Percentiles rank a stretch among this genome's conserved stretches.
Conservation (phyloP, 1,140 invertebrate genomes). For the Oryctes rhinoceros region DNA sequence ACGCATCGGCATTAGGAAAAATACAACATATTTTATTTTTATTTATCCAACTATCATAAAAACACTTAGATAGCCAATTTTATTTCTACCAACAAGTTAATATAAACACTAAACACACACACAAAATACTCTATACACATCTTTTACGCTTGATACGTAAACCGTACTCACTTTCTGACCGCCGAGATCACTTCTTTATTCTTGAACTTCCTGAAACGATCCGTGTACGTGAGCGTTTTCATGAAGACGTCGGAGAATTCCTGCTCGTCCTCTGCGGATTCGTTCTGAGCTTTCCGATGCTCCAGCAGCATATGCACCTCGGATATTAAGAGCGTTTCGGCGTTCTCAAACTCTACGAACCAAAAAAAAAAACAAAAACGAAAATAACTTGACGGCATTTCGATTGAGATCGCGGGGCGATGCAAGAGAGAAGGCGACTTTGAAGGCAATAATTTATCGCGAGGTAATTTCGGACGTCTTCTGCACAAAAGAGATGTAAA, state of each 20-base stretch:
- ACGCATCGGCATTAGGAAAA: no score
- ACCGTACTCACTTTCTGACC: slow-evolving; percentile 79
- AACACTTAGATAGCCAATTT: no score
- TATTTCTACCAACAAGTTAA: no score
- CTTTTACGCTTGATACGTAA: not conserved
- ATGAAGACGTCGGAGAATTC: slow-evolving; percentile 98
- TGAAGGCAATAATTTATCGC: not conserved
- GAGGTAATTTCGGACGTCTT: not conserved
- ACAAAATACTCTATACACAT: no score
- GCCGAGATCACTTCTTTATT: slow-evolving; percentile 98
- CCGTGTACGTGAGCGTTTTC: slow-evolving; percentile 96
- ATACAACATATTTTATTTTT: no score
- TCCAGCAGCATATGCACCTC: slow-evolving; percentile 98
- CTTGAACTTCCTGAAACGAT: slow-evolving; percentile 96
- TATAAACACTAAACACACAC: no score
- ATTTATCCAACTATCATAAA: no score
- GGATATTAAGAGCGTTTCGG: slow-evolving; percentile 96
- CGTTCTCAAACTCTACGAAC: slow-evolving; percentile 95
- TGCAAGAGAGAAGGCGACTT: not conserved
- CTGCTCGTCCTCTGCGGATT: slow-evolving; percentile 97
- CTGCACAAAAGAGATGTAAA: not conserved
- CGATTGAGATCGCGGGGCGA: not conserved
- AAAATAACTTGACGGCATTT: slow-evolving; percentile 29
- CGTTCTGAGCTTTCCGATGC: slow-evolving; percentile 96
- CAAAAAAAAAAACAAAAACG: not conserved